Evolutionary conservation across 1,140 invertebrate species (phyloP), one percentile per base, ranked within the genome.

Genomic region (Aplysia californica): DNA sequence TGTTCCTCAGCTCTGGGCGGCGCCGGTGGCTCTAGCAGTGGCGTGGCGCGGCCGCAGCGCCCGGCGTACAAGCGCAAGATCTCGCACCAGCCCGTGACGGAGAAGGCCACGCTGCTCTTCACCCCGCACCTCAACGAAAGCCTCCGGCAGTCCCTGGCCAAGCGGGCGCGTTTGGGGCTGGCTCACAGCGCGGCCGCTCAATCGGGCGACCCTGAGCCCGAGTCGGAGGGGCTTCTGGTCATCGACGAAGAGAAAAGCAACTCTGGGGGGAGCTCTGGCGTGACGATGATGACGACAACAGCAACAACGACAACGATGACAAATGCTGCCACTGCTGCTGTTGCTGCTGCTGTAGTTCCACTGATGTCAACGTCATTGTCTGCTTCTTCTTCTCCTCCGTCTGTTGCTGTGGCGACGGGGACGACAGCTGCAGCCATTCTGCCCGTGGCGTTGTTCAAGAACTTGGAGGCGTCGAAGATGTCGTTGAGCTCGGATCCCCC

Each of bases 161-260:
- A 79, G 64, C 36, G 72, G 1, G 72, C 72, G 18, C 55, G 61
- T n/a, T 35, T 44, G 36, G 72, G 72, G 0, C 39, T 65, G 23
- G 50, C 69, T 18, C 10, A 38, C 58, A 61, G 29, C 50, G 31
- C 69, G 3, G 55, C 55, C 20, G 39, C 35, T 4, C 56, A 58
- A 23, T 75, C 77, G 44, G 55, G 56, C 1, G 77, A 79, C 64
- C 66, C 73, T 3, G 77, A 79, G 31, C 18, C 66, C 33, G 77
- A 79, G n/a, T 50, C 36, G 3, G 77, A 79, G 50, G 21, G 56
- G n/a, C 77, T 64, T 29, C 67, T 79, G 18, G 73, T 79, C 21
- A 79, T 79, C 50, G 77, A 79, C 38, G 77, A 79, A 66, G 58
- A 66, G 18, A 18, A 18, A 5, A 33, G 4, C 64, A 18, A 18